Conservation (phyloP, 92 coral and sea anemone genomes). For the Epizoanthus illoricatus region DNA sequence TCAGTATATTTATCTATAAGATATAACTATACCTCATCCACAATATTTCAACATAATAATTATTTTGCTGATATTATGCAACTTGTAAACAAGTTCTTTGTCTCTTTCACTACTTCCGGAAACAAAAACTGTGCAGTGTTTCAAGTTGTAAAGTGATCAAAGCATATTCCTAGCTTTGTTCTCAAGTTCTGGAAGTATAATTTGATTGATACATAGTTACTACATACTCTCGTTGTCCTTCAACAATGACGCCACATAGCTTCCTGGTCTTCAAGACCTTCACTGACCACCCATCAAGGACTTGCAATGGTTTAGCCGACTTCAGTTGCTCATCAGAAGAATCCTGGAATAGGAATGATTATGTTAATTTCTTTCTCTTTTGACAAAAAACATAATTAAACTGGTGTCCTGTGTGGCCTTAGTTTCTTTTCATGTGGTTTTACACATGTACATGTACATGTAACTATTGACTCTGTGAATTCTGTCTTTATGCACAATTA, state of each 20-base stretch:
- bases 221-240: constrained; percentile 90
- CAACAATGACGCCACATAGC: constrained; percentile 77
- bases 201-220: background rate
- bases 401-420: no score
- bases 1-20: no score
- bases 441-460: no score
- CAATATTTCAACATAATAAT: no score
- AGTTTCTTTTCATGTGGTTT: no score
- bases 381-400: no score
- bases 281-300: constrained; percentile 69
- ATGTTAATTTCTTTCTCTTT: background rate
- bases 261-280: constrained; percentile 60
- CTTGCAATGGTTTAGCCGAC: constrained; percentile 28
- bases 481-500: no score
- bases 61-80: no score
- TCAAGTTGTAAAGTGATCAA: background rate
- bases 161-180: background rate
- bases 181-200: no score
- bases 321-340: background rate
- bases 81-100: no score
- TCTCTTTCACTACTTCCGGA: background rate
- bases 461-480: no score
- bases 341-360: background rate
- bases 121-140: background rate
- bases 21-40: no score